phyloP scores from a whole-genome alignment of 2,113 vertebrate species.

The Herpailurus yagouaroundi region DNA sequence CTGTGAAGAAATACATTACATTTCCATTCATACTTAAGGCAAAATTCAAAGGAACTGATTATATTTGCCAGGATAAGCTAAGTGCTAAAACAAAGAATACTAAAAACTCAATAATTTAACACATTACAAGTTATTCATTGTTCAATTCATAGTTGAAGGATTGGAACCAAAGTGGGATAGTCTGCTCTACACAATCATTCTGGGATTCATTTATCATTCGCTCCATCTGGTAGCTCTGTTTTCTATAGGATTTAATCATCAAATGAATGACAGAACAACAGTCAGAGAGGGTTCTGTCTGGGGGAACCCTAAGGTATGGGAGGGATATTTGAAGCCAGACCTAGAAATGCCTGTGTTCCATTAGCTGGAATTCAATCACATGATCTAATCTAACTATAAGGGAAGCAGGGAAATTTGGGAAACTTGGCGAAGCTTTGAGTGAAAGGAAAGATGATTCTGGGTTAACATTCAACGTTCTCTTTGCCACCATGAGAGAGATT shows the following conservation, averaged over 20 bases:
- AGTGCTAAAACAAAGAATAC: neutral
- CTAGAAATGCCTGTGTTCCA: neutral
- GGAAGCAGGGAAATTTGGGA: neutral
- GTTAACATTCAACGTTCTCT: neutral
- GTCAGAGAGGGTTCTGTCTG: neutral
- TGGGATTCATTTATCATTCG: neutral
- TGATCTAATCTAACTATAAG: neutral
- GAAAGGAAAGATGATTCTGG: neutral
- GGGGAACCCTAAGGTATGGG: too few relatives aligned
- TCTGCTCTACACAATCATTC: neutral
- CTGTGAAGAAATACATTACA: neutral
- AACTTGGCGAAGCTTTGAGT: neutral
- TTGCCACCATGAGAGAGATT: too few relatives aligned
- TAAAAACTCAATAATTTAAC: neutral
- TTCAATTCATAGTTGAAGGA: neutral
- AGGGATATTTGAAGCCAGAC: neutral
- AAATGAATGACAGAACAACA: neutral
- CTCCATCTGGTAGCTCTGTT: neutral
- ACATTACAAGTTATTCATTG: neutral
- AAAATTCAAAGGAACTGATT: neutral
- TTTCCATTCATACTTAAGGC: neutral
- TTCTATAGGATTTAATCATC: neutral
- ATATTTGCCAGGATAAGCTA: neutral
- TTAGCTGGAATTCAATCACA: neutral
- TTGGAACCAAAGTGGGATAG: neutral